phyloP scores from a whole-genome alignment of 2,797 vertebrate species.

The Leptodactylus fallax region DNA sequence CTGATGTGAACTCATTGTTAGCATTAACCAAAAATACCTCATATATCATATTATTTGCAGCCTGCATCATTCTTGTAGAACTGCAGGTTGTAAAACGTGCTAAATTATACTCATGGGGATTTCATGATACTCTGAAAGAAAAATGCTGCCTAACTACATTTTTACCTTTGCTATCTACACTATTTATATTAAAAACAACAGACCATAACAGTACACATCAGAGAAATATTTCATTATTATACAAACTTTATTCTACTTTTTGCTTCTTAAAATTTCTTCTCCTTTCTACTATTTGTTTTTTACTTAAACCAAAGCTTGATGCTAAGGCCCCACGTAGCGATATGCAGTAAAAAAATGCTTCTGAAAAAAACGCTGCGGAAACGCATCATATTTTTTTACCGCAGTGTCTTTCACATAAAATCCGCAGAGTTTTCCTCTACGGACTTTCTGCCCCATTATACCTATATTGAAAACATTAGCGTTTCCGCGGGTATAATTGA shows the following conservation, averaged over 20 bases:
- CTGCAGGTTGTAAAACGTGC: slow-evolving; percentile 9
- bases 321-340: no score
- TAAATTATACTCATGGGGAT: slow-evolving; percentile 36
- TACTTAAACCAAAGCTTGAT: no score
- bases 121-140: slow-evolving; percentile 26
- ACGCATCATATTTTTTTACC: no score
- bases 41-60: slow-evolving; percentile 1
- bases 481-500: no score
- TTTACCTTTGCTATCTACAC: slow-evolving; percentile 16
- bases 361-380: no score
- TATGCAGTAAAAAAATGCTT: no score
- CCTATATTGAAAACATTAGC: no score
- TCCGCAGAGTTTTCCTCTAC: no score
- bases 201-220: neutral
- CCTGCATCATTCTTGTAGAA: slow-evolving; percentile 1
- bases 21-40: neutral
- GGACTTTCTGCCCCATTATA: no score
- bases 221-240: neutral
- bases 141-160: slow-evolving; percentile 46
- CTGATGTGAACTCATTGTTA: slow-evolving; percentile 40
- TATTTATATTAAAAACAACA: neutral
- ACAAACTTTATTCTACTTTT: neutral
- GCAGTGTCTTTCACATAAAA: no score
- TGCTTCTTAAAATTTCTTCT: no score
- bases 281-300: no score